phyloP scores from a whole-genome alignment of 2,113 vertebrate species.

The Rissa tridactyla region DNA sequence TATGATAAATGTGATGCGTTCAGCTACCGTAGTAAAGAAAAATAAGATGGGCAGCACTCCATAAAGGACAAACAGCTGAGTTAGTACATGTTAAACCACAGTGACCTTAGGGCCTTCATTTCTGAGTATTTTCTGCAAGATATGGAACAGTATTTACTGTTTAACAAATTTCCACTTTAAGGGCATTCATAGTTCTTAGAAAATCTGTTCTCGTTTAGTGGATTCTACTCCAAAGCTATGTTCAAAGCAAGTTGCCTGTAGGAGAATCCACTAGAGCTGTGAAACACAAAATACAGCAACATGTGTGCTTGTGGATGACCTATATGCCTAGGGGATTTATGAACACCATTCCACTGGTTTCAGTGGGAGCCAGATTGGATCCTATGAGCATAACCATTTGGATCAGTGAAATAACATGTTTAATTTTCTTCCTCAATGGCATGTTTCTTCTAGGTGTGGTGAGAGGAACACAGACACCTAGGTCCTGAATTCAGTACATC shows the following conservation, averaged over 20 bases:
- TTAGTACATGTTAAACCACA: background rate
- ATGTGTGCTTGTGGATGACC: fast-evolving
- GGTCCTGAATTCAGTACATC: background rate
- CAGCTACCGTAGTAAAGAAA: background rate
- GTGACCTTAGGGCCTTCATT: background rate
- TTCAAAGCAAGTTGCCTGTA: background rate
- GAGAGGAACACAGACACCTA: background rate
- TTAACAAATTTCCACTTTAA: background rate
- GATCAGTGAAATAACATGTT: background rate
- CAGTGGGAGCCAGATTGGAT: background rate
- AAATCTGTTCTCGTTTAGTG: background rate
- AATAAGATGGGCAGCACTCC: background rate
- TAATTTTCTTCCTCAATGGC: background rate
- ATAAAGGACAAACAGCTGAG: background rate
- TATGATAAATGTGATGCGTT: background rate
- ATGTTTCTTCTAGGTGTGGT: background rate
- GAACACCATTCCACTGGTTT: background rate
- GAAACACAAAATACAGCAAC: background rate
- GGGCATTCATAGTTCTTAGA: background rate
- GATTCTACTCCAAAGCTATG: background rate
- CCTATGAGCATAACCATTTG: background rate
- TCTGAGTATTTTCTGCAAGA: background rate
- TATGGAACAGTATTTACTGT: background rate
- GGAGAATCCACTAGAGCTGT: background rate
- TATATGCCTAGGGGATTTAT: background rate